Base-by-base conservation (phyloP, 2,888 invertebrate genomes). In the Luperina testacea region DNA sequence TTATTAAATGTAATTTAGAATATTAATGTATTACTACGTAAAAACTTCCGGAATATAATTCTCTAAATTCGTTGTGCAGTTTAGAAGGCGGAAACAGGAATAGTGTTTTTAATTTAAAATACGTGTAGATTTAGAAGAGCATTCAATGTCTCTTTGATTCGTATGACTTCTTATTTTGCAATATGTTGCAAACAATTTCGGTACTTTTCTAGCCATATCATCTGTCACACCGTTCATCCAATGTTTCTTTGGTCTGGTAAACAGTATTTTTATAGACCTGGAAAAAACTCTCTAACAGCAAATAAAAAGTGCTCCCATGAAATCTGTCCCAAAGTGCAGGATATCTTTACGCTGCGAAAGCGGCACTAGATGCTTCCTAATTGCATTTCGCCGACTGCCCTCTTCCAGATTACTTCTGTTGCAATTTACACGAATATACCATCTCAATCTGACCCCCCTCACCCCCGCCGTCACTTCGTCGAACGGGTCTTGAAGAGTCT, bases 311-410 rank as follows among this genome's bases (percentile, higher is more conserved):
- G 64, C 8, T 67, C 27, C 80, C 24, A 75, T 75, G 63, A 63
- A 69, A 81, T 74, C 42, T 85, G 84, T 67, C 81, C 80, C 9
- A 27, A 78, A 89, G 65, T 91, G 89, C 81, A 90, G 73, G 87
- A 88, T 88, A 90, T 90, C 85, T 88, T 88, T 75, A 85, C 85
- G 79, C 83, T 78, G 76, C 84, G 83, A 83, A 86, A 88, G 87
- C 89, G 90, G 91, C 91, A 90, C 89, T 91, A 85, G 89, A 86
- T 90, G 88, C 88, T 90, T 90, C 90, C 91, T 93, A 92, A 92
- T 92, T 93, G 93, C 92, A 92, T 93, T 90, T 92, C 83, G 86
- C 86, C 84, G 90, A 89, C 91, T 90, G 89, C 91, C 79, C 90
- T 90, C 88, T 87, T 85, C 87, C 82, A 89, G 92, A 92, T 92